A percentile compares a stretch with the other conserved stretches of the same genome.
These are phyloP conservation scores for Panthera tigris DNA, from an alignment of 2,113 vertebrate species.

Conservation along the genomic window DNA sequence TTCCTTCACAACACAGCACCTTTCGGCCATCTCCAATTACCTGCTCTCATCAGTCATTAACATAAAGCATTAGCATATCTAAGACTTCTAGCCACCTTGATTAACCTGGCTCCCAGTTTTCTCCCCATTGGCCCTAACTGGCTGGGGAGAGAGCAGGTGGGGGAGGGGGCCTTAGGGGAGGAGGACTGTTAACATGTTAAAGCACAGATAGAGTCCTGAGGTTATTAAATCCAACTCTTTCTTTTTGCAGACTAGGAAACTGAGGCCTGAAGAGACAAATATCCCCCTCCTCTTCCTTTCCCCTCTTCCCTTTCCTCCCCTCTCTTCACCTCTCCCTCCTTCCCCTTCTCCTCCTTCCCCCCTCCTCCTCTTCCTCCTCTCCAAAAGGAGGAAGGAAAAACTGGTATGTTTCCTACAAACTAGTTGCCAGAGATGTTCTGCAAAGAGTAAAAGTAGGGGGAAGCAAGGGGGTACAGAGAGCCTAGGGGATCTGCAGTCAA, in stretches of 20 bases:
- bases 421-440: not conserved
- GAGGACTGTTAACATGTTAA: not conserved
- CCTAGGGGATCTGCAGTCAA: not conserved
- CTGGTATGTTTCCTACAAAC: not conserved
- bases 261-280: not conserved
- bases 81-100: slow-evolving; percentile 46
- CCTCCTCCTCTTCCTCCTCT: not conserved
- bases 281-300: not conserved
- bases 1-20: slow-evolving; percentile 48
- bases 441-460: not conserved
- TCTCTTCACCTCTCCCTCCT: not conserved
- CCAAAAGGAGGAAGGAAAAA: no score
- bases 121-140: not conserved
- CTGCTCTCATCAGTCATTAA: slow-evolving; percentile 65
- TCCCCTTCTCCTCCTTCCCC: not conserved
- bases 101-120: slow-evolving; percentile 45
- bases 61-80: slow-evolving; percentile 59
- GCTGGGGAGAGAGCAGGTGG: not conserved
- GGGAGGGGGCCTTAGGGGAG: no score
- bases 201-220: not conserved
- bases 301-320: not conserved
- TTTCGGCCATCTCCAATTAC: slow-evolving; percentile 67
- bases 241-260: not conserved
- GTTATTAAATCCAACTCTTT: not conserved
- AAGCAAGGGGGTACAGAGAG: not conserved